phyloP scores from a whole-genome alignment of 2,888 invertebrate species.

The Spisula subtruncata region DNA sequence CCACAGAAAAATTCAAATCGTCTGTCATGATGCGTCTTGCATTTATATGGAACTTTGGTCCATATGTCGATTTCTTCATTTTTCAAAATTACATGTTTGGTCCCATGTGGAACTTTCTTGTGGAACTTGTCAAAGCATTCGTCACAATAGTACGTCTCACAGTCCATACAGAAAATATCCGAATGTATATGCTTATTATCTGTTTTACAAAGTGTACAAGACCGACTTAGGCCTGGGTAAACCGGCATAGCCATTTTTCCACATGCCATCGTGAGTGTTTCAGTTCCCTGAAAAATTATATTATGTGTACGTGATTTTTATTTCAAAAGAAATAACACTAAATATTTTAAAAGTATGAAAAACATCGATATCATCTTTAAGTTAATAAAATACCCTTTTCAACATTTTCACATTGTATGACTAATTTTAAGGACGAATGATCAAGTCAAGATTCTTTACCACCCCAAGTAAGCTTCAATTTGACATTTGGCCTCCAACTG shows the following conservation, averaged over 20 bases:
- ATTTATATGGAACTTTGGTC: constrained; percentile 26
- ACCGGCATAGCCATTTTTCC: neutral
- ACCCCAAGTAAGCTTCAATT: too few species aligned
- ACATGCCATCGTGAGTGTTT: neutral
- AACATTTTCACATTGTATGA: too few species aligned
- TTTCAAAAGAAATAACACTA: too few species aligned
- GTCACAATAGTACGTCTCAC: constrained; percentile 13
- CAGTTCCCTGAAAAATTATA: neutral
- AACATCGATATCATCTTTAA: too few species aligned
- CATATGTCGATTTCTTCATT: neutral
- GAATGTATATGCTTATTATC: neutral
- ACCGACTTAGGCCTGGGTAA: neutral
- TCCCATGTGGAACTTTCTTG: neutral
- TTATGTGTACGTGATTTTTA: too few species aligned
- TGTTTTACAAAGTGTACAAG: constrained; percentile 15
- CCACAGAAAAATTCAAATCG: constrained; percentile 15
- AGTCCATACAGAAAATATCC: constrained; percentile 20
- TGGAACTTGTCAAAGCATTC: constrained; percentile 32
- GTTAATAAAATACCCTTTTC: too few species aligned
- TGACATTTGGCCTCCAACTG: too few species aligned
- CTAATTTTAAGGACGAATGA: too few species aligned
- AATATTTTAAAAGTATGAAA: too few species aligned
- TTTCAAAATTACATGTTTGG: constrained; percentile 15
- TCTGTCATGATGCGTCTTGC: neutral
- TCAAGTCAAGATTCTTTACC: too few species aligned